phyloP scores from a whole-genome alignment of 2,797 vertebrate genomes.

The Falco concolor region DNA sequence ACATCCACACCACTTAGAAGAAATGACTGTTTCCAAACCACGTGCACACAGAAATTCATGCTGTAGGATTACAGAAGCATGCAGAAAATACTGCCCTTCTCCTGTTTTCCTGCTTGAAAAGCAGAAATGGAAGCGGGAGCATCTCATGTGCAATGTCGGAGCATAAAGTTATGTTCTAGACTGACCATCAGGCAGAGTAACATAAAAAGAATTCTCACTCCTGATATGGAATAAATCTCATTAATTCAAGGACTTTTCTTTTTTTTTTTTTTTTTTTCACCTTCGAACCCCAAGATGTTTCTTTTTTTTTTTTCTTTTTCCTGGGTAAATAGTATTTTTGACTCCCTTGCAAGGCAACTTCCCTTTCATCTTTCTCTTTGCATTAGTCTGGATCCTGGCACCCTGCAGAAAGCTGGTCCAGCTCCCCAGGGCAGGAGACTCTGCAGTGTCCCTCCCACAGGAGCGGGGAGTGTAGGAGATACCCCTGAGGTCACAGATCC shows the following conservation, averaged over 20 bases:
- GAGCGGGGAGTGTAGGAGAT: not conserved
- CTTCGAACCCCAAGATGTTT: not conserved
- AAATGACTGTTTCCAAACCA: not conserved
- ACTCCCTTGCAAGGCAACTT: not conserved
- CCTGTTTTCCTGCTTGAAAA: not conserved
- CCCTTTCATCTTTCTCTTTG: not conserved
- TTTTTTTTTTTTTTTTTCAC: not conserved
- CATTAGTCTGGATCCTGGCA: fast-evolving
- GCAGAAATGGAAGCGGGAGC: not conserved
- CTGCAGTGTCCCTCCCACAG: not conserved
- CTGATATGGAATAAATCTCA: not conserved
- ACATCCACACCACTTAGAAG: not conserved
- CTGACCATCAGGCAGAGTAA: not conserved
- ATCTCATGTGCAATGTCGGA: fast-evolving
- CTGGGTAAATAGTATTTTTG: not conserved
- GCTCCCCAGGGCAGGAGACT: fast-evolving
- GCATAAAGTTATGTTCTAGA: not conserved
- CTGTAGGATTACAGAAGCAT: not conserved
- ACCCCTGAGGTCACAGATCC: not conserved
- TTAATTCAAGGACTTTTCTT: not conserved
- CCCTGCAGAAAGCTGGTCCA: not conserved
- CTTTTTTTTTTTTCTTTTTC: not conserved
- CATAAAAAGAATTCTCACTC: not conserved
- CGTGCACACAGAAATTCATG: fast-evolving
- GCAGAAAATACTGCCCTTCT: not conserved